A percentile compares a stretch with the other conserved stretches of the same genome.
These are phyloP conservation scores for Dasypogon diadema DNA, from an alignment of 2,888 invertebrate genomes.

Conservation along the genomic window DNA sequence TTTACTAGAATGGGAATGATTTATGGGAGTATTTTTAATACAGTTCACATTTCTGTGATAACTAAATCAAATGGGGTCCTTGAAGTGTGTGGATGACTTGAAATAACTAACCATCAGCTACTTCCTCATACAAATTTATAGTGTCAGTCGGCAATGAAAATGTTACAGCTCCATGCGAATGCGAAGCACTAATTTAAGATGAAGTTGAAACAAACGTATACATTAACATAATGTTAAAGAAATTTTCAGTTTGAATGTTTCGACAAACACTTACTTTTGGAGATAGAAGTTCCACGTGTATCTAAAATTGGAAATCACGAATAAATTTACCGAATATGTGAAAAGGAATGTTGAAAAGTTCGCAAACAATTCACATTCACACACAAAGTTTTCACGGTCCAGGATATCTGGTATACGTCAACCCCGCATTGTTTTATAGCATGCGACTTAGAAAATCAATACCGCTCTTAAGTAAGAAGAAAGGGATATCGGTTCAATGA, in stretches of 20 bases:
- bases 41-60: background rate
- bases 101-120: background rate
- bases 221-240: background rate
- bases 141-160: background rate
- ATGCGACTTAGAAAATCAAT: conserved; percentile 42
- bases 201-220: background rate
- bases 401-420: conserved; percentile 5
- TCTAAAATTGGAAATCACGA: conserved; percentile 41
- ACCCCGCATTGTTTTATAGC: conserved; percentile 35
- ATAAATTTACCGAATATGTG: conserved; percentile 41
- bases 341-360: conserved; percentile 28
- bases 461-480: conserved; percentile 21
- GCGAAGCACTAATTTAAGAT: conserved; percentile 4
- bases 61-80: background rate
- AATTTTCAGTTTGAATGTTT: background rate
- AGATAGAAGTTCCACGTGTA: background rate
- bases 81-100: background rate
- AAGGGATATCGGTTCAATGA: conserved; percentile 53
- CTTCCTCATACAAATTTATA: background rate
- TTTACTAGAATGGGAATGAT: conserved; percentile 53
- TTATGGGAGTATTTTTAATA: conserved; percentile 40
- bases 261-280: background rate
- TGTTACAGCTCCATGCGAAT: background rate
- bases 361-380: background rate
- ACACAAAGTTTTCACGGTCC: background rate